These are phyloP conservation scores for Manduca sexta DNA, from an alignment of 1,140 invertebrate genomes.

Conservation along the genomic window DNA sequence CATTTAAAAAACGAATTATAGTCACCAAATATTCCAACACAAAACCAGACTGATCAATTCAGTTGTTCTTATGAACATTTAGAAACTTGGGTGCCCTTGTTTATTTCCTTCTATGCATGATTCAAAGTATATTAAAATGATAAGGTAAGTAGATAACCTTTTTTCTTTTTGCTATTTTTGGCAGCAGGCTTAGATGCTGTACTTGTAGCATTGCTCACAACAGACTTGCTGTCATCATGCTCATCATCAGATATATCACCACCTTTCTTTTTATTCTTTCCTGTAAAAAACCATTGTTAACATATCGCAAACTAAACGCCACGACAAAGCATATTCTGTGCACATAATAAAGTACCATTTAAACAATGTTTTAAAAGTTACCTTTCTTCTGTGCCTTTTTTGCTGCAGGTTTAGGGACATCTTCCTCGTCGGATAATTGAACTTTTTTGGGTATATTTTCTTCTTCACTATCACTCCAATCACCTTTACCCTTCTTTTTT, in stretches of 20 bases:
- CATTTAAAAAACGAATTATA: too few relatives aligned
- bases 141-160: too few relatives aligned
- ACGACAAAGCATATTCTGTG: too few relatives aligned
- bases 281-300: slow-evolving; percentile 20
- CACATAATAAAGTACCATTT: too few relatives aligned
- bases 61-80: too few relatives aligned
- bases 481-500: slow-evolving; percentile 72
- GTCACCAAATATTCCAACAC: too few relatives aligned
- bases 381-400: slow-evolving; percentile 74
- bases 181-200: slow-evolving; percentile 33
- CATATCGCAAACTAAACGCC: background rate
- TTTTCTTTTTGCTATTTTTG: slow-evolving; percentile 63
- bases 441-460: slow-evolving; percentile 46
- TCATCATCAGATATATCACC: slow-evolving; percentile 53
- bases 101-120: too few relatives aligned
- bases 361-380: too few relatives aligned
- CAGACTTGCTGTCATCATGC: slow-evolving; percentile 47
- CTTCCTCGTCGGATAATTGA: slow-evolving; percentile 67
- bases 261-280: slow-evolving; percentile 55
- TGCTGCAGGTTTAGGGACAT: slow-evolving; percentile 53
- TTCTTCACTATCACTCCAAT: slow-evolving; percentile 72
- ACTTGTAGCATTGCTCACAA: slow-evolving; percentile 42
- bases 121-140: too few relatives aligned
- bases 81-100: too few relatives aligned
- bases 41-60: too few relatives aligned